Evolutionary conservation across 2,797 vertebrate species (phyloP).

Genomic region (Sternarchorhynchus goeldii): DNA sequence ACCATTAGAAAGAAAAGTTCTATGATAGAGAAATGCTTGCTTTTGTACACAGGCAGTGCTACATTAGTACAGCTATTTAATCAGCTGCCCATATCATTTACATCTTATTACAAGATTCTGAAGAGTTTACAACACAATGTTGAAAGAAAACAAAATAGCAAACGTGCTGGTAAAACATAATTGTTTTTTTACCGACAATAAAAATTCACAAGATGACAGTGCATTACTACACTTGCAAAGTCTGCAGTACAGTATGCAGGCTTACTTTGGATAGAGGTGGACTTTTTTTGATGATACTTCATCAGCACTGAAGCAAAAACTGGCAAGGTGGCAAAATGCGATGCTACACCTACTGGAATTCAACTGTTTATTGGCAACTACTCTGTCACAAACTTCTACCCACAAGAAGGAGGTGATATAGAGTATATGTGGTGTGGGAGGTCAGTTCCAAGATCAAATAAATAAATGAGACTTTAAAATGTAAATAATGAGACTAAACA

Average conservation of each 20-base stretch:
- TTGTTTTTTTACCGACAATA: neutral
- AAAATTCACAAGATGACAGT: constrained; percentile 9
- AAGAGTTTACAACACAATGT: neutral
- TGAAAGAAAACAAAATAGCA: neutral
- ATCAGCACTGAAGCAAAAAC: constrained; percentile 31
- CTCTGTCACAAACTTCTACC: too few relatives aligned
- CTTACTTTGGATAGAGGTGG: constrained; percentile 11
- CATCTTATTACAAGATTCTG: too few relatives aligned
- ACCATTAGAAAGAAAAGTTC: too few relatives aligned
- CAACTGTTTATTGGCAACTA: too few relatives aligned
- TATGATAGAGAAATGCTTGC: too few relatives aligned
- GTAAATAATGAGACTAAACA: too few relatives aligned
- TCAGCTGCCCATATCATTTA: neutral
- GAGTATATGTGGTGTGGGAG: too few relatives aligned
- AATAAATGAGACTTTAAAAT: too few relatives aligned
- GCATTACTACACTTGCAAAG: neutral
- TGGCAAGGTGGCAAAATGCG: constrained; percentile 10
- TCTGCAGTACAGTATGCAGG: constrained; percentile 15
- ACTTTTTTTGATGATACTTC: constrained; percentile 3
- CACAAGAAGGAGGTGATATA: too few relatives aligned
- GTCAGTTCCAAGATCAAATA: too few relatives aligned
- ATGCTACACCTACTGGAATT: neutral
- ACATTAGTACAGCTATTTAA: too few relatives aligned
- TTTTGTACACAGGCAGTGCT: too few relatives aligned
- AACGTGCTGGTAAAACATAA: constrained; percentile 17